Evolutionary conservation across 2,797 vertebrate genomes (phyloP), one percentile per base, ranked within the genome.

Genomic region (Sarcoramphus papa): DNA sequence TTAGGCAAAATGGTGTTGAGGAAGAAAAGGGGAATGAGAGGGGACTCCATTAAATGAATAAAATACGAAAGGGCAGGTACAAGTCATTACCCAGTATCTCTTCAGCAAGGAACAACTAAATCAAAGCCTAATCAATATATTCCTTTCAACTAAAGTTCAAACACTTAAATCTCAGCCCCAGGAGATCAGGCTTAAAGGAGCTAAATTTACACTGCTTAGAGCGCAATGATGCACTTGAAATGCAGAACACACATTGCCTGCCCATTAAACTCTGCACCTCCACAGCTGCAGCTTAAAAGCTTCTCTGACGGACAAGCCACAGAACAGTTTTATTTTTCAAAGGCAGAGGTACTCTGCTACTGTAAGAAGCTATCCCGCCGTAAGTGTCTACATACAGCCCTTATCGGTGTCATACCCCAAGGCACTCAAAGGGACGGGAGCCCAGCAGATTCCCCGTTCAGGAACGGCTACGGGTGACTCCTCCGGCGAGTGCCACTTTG

Each of bases 101-200:
- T 98, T 91, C 77, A 92, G 79, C 88, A 78, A 95, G 85, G 83
- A 96, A 91, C 37, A 6, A 74, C 78, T 88, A 72, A 97, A 97
- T 97, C 92, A 97, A 98, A 97, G 53, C 51, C 73, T 93, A 87
- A 95, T 97, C 79, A 40, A 98, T 96, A 96, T 47, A 96, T 86
- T 95, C 68, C 84, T 97, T 97, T 97, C 95, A 97, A 93, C 77
- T 88, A 59, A 97, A 95, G 94, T 97, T 97, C 95, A 95, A 97
- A 94, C 37, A 89, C 74, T 96, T 97, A 94, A 93, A 97, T 95
- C 95, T 90, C 93, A 82, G 51, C 88, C 95, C 81, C 87, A 47
- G 90, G 97, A 97, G 85, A 96, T 35, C 33, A 51, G 50, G 82
- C 72, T 94, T 80, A 80, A 86, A 96, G 92, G 74, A 85, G 62